These are phyloP conservation scores for Microhierax caerulescens DNA, from an alignment of 2,797 vertebrate genomes.

Conservation along the genomic window DNA sequence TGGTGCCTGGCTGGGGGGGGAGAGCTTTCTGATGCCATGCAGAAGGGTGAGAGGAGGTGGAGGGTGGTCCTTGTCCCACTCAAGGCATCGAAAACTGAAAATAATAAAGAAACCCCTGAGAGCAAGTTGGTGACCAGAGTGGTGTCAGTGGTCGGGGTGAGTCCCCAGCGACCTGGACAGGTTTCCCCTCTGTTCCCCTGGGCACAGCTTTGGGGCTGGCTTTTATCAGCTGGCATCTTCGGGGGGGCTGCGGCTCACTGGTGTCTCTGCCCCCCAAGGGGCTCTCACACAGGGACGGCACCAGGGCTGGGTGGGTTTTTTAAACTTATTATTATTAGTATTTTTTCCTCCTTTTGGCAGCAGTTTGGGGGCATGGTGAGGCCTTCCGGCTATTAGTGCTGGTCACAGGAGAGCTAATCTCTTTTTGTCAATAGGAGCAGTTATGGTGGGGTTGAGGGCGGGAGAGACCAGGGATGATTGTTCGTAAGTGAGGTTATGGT, in stretches of 20 bases:
- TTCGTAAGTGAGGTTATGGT: not conserved
- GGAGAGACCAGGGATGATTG: not conserved
- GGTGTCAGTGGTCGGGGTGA: not conserved
- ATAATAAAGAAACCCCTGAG: not conserved
- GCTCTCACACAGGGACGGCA: not conserved
- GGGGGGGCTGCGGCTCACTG: not conserved
- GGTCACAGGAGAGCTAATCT: not conserved
- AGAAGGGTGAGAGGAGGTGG: not conserved
- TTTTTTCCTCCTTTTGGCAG: not conserved
- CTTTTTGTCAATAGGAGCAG: not conserved
- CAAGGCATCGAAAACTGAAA: not conserved
- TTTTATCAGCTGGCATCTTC: not conserved
- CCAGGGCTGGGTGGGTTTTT: not conserved
- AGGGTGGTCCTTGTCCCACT: not conserved
- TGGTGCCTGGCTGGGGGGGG: fast-evolving
- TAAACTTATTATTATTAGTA: not conserved
- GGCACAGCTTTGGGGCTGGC: not conserved
- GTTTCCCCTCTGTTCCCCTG: not conserved
- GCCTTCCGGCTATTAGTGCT: not conserved
- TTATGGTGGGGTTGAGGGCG: not conserved
- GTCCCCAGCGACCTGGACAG: fast-evolving
- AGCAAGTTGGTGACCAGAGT: not conserved
- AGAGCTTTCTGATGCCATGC: fast-evolving
- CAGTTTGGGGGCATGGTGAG: fast-evolving
- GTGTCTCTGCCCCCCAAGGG: fast-evolving